Base-by-base conservation (phyloP, 2,888 invertebrate genomes). In the Limulus polyphemus region DNA sequence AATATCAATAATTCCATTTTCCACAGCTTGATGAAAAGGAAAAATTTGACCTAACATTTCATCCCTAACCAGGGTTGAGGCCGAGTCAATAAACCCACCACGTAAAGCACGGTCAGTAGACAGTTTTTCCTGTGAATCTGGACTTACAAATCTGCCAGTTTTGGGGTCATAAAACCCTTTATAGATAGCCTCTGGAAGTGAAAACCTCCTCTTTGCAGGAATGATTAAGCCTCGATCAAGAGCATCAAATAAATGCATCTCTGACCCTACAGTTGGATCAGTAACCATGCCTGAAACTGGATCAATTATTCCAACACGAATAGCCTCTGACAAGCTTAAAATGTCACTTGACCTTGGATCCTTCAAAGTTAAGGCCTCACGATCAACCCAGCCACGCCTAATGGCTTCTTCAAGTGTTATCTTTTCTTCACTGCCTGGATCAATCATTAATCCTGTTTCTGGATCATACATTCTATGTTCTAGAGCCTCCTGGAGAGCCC, bases 121-220 rank as follows among this genome's bases (percentile, higher is more conserved):
- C 65, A 91, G 77, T 74, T 86, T 85, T 75, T 88, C 87, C 70
- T 85, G 84, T 14, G 85, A 86, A 71, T 84, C 82, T 3, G 88
- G 85, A 74, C 87, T 87, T 50, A 85, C 85, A 73, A 90, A 88
- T 72, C 87, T 84, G 56, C 92, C 91, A 49, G 87, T 85, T 71
- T 83, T 82, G 0, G 88, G 86, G 79, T 94, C 90, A 73, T 91
- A 92, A 67, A 88, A 83, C 13, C 91, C 91, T 77, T 88, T 87
- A 72, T 87, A 87, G n/a, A 93, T 86, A 2, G 92, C 92, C 78
- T 91, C 90, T 0, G 89, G 88, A 48, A 92, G 79, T 64, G 88
- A 88, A 68, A 90, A 84, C 75, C 87, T 88, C 59, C 86, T 84
- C 74, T 89, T 88, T 52, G 88, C 85, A 11, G 89, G 87, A 10